phyloP scores from a whole-genome alignment of 2,113 vertebrate species.

The Scolopax mira region DNA sequence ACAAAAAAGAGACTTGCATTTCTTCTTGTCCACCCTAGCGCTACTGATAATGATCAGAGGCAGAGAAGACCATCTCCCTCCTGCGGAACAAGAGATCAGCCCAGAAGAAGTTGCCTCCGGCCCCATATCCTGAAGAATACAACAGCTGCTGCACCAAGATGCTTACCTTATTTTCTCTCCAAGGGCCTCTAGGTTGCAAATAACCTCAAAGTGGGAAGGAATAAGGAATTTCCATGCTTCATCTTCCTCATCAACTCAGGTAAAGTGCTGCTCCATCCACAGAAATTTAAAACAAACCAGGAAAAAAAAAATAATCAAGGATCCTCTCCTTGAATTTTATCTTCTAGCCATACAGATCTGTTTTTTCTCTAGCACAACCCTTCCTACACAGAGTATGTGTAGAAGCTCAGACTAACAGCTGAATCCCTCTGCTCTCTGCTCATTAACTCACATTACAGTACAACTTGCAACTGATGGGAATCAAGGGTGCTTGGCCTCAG shows the following conservation, averaged over 20 bases:
- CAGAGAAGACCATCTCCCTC: not conserved
- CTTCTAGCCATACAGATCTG: not conserved
- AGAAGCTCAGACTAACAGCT: conserved; percentile 5
- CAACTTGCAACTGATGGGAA: not conserved
- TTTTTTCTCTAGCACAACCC: not conserved
- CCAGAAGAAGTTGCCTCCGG: not conserved
- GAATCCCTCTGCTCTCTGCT: not conserved
- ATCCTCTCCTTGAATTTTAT: not conserved
- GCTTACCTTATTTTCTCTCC: conserved; percentile 30
- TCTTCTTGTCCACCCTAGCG: not conserved
- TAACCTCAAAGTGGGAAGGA: not conserved
- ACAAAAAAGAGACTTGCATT: not conserved
- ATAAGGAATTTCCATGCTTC: not conserved
- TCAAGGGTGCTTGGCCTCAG: not conserved
- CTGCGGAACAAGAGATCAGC: not conserved
- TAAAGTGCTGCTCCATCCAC: not conserved
- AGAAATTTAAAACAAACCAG: not conserved
- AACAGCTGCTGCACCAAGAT: not conserved
- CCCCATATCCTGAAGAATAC: not conserved
- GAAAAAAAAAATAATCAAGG: not conserved
- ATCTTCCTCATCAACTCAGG: not conserved
- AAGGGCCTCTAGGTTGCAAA: not conserved
- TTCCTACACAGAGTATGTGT: not conserved
- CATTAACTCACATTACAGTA: conserved; percentile 26
- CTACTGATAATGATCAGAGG: not conserved